These are phyloP conservation scores for Mola mola DNA, from an alignment of 2,113 vertebrate genomes.

Conservation along the genomic window DNA sequence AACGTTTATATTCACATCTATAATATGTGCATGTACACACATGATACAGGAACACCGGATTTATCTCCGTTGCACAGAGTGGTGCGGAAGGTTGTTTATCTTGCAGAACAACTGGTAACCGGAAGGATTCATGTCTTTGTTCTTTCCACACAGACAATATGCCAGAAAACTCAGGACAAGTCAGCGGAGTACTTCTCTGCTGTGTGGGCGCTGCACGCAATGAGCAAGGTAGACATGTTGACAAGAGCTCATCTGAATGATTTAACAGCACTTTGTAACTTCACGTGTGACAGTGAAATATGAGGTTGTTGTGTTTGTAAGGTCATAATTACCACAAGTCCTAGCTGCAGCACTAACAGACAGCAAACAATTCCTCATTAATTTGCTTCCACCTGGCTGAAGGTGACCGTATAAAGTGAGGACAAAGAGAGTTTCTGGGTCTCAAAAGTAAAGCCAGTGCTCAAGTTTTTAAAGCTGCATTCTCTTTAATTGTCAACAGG, in stretches of 20 bases:
- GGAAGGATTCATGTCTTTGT: not conserved
- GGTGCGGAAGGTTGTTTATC: not conserved
- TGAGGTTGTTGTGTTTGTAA: not conserved
- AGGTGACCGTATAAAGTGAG: too few relatives aligned
- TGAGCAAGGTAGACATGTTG: conserved; percentile 90
- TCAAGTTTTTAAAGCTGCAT: not conserved
- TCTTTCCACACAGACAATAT: conserved; percentile 85
- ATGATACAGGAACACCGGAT: not conserved
- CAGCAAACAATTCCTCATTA: too few relatives aligned
- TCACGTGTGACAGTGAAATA: not conserved
- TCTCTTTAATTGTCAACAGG: not conserved
- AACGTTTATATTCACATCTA: too few relatives aligned
- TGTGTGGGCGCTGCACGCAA: conserved; percentile 87
- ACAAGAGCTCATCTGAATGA: not conserved
- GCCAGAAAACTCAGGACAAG: conserved; percentile 85
- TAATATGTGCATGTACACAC: too few relatives aligned
- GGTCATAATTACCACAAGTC: too few relatives aligned
- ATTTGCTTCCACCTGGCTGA: too few relatives aligned
- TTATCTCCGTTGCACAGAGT: not conserved
- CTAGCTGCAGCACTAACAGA: too few relatives aligned
- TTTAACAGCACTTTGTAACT: not conserved
- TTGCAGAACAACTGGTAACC: not conserved
- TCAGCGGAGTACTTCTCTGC: conserved; percentile 82
- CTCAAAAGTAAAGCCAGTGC: too few relatives aligned
- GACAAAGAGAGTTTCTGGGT: too few relatives aligned